Evolutionary conservation across 2,113 vertebrate species (phyloP).

Genomic region (Epinephelus lanceolatus): DNA sequence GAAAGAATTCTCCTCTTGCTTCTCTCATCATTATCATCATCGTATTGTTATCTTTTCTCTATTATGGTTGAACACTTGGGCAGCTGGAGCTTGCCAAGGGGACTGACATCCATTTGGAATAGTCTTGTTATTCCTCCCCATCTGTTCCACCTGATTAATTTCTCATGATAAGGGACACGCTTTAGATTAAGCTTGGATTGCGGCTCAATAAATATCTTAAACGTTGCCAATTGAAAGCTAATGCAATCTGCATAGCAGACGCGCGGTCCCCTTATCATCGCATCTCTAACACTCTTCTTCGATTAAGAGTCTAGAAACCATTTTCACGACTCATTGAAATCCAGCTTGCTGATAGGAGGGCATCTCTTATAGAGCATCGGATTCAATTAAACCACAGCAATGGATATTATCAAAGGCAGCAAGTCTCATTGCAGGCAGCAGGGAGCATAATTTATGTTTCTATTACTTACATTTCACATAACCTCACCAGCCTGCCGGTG

Average conservation of each 20-base stretch:
- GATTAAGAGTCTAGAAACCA: slow-evolving; percentile 61
- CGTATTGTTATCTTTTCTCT: slow-evolving; percentile 27
- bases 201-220: slow-evolving; percentile 58
- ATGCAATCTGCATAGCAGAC: slow-evolving; percentile 58
- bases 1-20: slow-evolving; percentile 4
- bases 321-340: slow-evolving; percentile 66
- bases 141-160: slow-evolving; percentile 65
- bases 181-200: slow-evolving; percentile 68
- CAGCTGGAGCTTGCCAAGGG: slow-evolving; percentile 18
- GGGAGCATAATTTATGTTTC: not conserved
- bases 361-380: slow-evolving; percentile 10
- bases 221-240: slow-evolving; percentile 61
- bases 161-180: slow-evolving; percentile 60
- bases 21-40: slow-evolving; percentile 18
- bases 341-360: slow-evolving; percentile 47
- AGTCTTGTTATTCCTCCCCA: slow-evolving; percentile 60
- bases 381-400: slow-evolving; percentile 64
- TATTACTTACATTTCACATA: not conserved
- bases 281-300: slow-evolving; percentile 53
- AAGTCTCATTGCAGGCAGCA: not conserved
- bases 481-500: not conserved
- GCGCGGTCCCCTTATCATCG: slow-evolving; percentile 46
- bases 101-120: slow-evolving; percentile 47
- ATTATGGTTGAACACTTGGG: slow-evolving; percentile 34
- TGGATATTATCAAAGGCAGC: slow-evolving; percentile 37